Conservation (phyloP, 2,113 vertebrate genomes). For the Chaetops frenatus region DNA sequence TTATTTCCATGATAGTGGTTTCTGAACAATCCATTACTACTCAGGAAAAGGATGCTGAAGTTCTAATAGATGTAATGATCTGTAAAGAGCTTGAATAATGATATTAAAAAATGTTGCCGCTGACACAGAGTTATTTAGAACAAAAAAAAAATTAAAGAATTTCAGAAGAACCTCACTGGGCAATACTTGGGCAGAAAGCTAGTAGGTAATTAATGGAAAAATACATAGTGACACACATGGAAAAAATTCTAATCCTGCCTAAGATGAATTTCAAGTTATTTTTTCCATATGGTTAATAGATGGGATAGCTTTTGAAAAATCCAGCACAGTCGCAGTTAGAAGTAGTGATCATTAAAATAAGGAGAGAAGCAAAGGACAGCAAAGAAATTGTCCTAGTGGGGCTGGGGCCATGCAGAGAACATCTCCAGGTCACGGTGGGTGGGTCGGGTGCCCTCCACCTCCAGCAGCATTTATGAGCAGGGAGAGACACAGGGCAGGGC, state of each 20-base stretch:
- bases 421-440: rapidly evolving
- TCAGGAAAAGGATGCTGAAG: neutral
- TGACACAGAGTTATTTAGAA: neutral
- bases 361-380: neutral
- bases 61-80: neutral
- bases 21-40: neutral
- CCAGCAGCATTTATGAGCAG: neutral
- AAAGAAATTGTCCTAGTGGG: neutral
- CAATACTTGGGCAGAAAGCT: neutral
- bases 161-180: neutral
- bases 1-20: neutral
- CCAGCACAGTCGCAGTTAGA: neutral
- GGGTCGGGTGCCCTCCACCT: neutral
- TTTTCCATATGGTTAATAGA: neutral
- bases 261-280: neutral
- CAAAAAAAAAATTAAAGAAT: neutral
- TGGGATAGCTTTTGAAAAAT: neutral
- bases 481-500: neutral
- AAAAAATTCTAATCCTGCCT: neutral
- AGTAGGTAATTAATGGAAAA: neutral
- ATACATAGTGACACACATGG: neutral
- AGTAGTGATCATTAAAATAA: neutral
- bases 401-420: neutral
- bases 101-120: neutral
- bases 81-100: neutral